phyloP scores from a whole-genome alignment of 2,113 vertebrate genomes.

The Python bivittatus region DNA sequence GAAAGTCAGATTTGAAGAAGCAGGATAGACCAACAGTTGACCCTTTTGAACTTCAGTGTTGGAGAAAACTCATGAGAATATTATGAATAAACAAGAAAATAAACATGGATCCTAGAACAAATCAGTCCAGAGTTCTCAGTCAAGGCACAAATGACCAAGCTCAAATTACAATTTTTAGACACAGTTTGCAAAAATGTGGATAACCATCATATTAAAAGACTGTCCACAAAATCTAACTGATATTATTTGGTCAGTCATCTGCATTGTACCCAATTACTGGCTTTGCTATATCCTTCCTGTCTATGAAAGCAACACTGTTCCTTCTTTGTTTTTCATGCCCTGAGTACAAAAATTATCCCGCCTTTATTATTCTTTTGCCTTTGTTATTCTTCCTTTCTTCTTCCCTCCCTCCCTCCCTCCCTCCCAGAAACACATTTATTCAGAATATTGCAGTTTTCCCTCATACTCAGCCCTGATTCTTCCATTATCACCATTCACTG shows the following conservation, averaged over 20 bases:
- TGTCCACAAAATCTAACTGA: no score
- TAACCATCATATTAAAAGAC: no score
- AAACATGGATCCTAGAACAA: background rate
- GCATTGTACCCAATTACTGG: no score
- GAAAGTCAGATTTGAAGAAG: background rate
- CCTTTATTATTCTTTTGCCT: no score
- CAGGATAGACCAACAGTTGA: background rate
- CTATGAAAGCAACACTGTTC: no score
- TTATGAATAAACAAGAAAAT: background rate
- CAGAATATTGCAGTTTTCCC: background rate
- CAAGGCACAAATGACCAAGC: background rate
- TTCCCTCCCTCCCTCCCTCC: background rate
- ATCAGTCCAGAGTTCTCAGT: background rate
- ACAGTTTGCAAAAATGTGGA: background rate
- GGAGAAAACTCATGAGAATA: background rate
- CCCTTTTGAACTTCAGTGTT: no score
- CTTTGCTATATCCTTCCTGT: no score
- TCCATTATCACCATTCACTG: background rate
- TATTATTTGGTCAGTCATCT: no score
- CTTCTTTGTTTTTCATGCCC: no score
- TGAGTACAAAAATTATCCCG: no score
- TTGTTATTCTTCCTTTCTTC: no score
- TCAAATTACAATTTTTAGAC: background rate
- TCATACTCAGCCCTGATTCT: background rate
- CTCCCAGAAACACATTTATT: background rate